Evolutionary conservation across 1,140 invertebrate species (phyloP).

Genomic region (Zaprionus capensis): DNA sequence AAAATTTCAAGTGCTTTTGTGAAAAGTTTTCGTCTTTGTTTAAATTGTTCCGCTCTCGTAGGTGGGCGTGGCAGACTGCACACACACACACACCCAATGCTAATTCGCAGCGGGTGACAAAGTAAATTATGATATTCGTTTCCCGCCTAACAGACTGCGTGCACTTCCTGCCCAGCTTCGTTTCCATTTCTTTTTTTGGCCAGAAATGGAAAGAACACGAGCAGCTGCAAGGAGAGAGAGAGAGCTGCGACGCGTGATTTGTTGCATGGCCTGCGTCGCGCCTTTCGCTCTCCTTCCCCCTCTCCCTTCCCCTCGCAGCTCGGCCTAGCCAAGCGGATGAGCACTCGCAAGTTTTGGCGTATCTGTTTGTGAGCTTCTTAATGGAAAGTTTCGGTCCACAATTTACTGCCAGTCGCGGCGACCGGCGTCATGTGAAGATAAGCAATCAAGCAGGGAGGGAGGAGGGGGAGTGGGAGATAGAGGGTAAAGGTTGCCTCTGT

Average conservation of each 20-base stretch:
- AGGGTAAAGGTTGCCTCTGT: not conserved
- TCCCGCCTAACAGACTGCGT: constrained; percentile 79
- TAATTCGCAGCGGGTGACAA: constrained; percentile 82
- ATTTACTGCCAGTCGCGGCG: constrained; percentile 65
- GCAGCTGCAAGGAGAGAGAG: not conserved
- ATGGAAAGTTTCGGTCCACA: constrained; percentile 74
- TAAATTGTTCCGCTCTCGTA: constrained; percentile 67
- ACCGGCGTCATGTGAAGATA: constrained; percentile 80
- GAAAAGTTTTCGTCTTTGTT: constrained; percentile 74
- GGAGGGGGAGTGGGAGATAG: not conserved
- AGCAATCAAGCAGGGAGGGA: constrained; percentile 26
- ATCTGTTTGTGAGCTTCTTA: constrained; percentile 82
- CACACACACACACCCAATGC: constrained; percentile 47
- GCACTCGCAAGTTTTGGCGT: constrained; percentile 72
- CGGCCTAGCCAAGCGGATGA: constrained; percentile 39
- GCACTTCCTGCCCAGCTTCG: constrained; percentile 63
- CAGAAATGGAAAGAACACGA: not conserved
- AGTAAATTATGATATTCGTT: constrained; percentile 82
- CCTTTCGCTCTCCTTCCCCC: constrained; percentile 10
- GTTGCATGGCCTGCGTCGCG: constrained; percentile 67
- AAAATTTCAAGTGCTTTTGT: constrained; percentile 76
- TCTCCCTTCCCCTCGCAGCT: not conserved
- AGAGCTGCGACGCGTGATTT: constrained; percentile 60
- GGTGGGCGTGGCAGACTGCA: constrained; percentile 49
- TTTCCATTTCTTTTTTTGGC: constrained; percentile 30